A percentile compares a stretch with the other conserved stretches of the same genome.
phyloP scores from a whole-genome alignment of 2,113 vertebrate genomes.

The Callospermophilus lateralis region DNA sequence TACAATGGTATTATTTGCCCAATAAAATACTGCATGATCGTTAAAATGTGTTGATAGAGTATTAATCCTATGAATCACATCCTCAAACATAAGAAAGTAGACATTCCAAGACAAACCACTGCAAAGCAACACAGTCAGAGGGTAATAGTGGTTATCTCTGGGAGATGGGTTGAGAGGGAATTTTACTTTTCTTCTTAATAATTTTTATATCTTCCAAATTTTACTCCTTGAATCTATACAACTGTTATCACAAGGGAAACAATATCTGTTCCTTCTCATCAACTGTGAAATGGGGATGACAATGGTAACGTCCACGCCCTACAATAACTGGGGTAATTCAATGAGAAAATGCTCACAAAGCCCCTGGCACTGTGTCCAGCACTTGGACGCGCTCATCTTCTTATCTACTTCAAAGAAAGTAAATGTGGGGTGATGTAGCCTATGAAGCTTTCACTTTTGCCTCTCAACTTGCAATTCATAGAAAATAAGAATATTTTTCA shows the following conservation, averaged over 20 bases:
- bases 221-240: not conserved
- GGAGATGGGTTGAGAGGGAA: not conserved
- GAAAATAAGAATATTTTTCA: constrained; percentile 17
- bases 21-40: not conserved
- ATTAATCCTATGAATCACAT: not conserved
- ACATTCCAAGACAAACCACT: constrained; percentile 1
- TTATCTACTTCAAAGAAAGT: not conserved
- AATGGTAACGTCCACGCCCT: not conserved
- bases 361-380: not conserved
- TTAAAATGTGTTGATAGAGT: not conserved
- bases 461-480: not conserved
- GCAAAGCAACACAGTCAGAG: not conserved
- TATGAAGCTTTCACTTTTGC: not conserved
- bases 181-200: constrained; percentile 12
- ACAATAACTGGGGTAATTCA: not conserved
- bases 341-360: not conserved
- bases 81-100: not conserved
- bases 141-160: not conserved
- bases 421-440: not conserved
- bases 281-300: not conserved
- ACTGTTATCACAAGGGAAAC: not conserved
- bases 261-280: not conserved
- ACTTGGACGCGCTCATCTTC: not conserved
- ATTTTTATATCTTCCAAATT: not conserved
- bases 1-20: not conserved